phyloP scores from a whole-genome alignment of 2,797 vertebrate genomes.

The Nyctalus aviator region DNA sequence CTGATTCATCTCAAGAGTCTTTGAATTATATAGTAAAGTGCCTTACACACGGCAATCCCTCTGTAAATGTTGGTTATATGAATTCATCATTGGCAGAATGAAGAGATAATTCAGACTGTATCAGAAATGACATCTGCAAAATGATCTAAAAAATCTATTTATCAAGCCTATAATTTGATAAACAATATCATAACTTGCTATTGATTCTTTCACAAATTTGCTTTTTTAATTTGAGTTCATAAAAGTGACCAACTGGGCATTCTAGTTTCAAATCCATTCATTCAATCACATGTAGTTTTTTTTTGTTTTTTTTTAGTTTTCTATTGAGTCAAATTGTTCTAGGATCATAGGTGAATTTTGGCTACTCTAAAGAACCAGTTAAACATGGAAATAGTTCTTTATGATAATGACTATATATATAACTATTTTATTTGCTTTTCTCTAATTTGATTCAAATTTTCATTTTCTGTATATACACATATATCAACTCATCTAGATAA shows the following conservation, averaged over 20 bases:
- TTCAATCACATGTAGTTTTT: conserved; percentile 31
- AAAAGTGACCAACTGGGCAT: background rate
- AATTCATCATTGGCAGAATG: conserved; percentile 23
- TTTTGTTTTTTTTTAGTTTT: background rate
- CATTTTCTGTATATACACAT: background rate
- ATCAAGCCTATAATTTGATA: conserved; percentile 34
- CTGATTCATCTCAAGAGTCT: conserved; percentile 7
- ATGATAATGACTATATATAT: background rate
- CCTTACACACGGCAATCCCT: background rate
- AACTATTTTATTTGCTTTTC: conserved; percentile 3
- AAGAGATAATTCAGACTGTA: background rate
- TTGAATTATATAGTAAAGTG: conserved; percentile 18
- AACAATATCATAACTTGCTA: background rate
- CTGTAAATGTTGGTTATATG: background rate
- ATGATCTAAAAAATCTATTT: conserved; percentile 12
- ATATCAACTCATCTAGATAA: conserved; percentile 3
- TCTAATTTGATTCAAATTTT: background rate
- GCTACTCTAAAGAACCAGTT: conserved; percentile 11
- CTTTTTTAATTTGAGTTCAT: background rate
- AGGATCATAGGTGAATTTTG: background rate
- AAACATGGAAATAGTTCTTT: conserved; percentile 44
- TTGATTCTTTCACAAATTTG: conserved; percentile 17
- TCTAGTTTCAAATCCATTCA: conserved; percentile 21
- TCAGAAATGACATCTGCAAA: conserved; percentile 19
- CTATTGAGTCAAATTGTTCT: background rate